phyloP scores from a whole-genome alignment of 2,113 vertebrate genomes.

The Platysteira castanea region DNA sequence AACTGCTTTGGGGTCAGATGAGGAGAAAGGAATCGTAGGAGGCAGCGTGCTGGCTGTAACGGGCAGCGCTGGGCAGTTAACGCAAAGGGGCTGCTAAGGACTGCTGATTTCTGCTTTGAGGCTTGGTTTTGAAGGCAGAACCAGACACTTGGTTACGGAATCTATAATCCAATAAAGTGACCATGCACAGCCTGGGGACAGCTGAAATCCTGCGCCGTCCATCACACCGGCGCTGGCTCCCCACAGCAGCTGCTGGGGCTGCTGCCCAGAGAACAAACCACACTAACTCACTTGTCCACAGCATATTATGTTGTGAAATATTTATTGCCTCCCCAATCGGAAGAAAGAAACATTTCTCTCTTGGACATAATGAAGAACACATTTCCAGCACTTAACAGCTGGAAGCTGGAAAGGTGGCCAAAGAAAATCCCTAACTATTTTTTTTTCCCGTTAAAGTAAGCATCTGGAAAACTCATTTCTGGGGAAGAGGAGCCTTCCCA shows the following conservation, averaged over 20 bases:
- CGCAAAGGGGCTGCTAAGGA: background rate
- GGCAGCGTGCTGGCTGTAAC: rapidly evolving
- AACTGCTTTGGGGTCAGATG: background rate
- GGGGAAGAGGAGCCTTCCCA: background rate
- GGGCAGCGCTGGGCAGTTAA: rapidly evolving
- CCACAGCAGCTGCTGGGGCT: rapidly evolving
- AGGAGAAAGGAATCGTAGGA: background rate
- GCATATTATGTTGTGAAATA: slow-evolving; percentile 6
- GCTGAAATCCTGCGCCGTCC: background rate
- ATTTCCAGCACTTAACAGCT: slow-evolving; percentile 50
- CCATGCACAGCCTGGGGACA: background rate
- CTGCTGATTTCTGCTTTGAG: background rate
- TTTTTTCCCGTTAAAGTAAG: background rate
- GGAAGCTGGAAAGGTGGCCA: slow-evolving; percentile 53
- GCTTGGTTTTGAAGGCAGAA: background rate
- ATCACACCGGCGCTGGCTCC: rapidly evolving
- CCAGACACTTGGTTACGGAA: background rate
- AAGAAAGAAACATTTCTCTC: slow-evolving; percentile 57
- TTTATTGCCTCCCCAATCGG: slow-evolving; percentile 26
- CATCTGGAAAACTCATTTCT: slow-evolving; percentile 31
- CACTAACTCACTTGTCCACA: slow-evolving; percentile 11
- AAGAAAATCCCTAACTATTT: slow-evolving; percentile 25
- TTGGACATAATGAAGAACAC: slow-evolving; percentile 44
- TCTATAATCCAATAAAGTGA: background rate
- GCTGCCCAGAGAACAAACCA: background rate